These are phyloP conservation scores for Belgica antarctica DNA, from an alignment of 2,888 invertebrate genomes.

Conservation along the genomic window DNA sequence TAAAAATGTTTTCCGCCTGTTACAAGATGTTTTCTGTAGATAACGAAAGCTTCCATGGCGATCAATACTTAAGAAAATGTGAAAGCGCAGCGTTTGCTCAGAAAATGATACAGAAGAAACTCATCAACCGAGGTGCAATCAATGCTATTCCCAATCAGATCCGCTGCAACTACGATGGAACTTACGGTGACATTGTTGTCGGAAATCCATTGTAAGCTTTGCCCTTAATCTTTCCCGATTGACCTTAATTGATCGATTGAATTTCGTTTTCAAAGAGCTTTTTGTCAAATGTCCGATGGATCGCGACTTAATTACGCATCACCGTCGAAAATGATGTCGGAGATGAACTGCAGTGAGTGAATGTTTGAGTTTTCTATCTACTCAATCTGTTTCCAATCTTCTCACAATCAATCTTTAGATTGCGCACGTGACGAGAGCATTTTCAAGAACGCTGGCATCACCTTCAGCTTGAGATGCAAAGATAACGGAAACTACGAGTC, in stretches of 20 bases:
- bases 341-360: constrained; percentile 62
- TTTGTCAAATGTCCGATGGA: constrained; percentile 63
- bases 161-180: constrained; percentile 66
- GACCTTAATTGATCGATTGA: constrained; percentile 33
- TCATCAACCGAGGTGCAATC: constrained; percentile 61
- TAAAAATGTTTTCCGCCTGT: background rate
- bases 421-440: constrained; percentile 62
- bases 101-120: constrained; percentile 57
- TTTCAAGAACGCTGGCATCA: constrained; percentile 57
- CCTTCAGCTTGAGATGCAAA: constrained; percentile 57
- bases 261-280: constrained; percentile 59
- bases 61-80: constrained; percentile 64
- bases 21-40: constrained; percentile 51
- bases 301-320: constrained; percentile 59
- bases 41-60: constrained; percentile 55
- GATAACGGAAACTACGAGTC: constrained; percentile 62
- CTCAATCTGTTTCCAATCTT: too few relatives aligned
- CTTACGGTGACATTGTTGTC: constrained; percentile 61
- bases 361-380: too few relatives aligned
- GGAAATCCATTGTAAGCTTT: constrained; percentile 58
- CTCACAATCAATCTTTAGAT: too few relatives aligned
- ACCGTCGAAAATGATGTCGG: constrained; percentile 49
- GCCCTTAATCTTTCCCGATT: background rate
- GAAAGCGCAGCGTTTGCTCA: constrained; percentile 64
- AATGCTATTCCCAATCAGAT: constrained; percentile 58